These are phyloP conservation scores for Drosophila putrida DNA, from an alignment of 2,888 invertebrate species.

Conservation along the genomic window DNA sequence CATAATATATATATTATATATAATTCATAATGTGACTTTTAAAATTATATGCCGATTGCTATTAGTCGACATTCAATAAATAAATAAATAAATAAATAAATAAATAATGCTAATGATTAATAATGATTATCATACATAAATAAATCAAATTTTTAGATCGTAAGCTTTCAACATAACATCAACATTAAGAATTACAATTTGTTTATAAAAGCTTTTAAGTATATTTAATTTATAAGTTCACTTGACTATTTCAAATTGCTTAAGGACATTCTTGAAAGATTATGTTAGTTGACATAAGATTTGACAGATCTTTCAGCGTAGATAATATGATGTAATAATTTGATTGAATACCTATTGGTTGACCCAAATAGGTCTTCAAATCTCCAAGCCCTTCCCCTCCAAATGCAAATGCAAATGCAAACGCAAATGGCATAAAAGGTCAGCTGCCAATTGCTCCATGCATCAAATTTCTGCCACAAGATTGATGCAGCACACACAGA, in stretches of 20 bases:
- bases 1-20: too few relatives aligned
- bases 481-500: constrained; percentile 48
- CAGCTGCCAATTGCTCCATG: constrained; percentile 28
- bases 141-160: too few relatives aligned
- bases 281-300: background rate
- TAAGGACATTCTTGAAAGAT: background rate
- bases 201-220: too few relatives aligned
- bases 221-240: too few relatives aligned
- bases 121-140: too few relatives aligned
- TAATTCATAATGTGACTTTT: too few relatives aligned
- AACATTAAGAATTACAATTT: too few relatives aligned
- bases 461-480: constrained; percentile 33
- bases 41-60: too few relatives aligned
- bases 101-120: too few relatives aligned
- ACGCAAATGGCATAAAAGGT: constrained; percentile 47
- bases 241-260: background rate
- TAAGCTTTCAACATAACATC: too few relatives aligned
- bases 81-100: too few relatives aligned
- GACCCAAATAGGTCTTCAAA: background rate
- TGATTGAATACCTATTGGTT: constrained; percentile 14
- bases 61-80: too few relatives aligned
- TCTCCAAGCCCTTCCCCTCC: background rate
- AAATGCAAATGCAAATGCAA: constrained; percentile 34
- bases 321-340: constrained; percentile 20
- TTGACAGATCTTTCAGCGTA: constrained; percentile 7